phyloP scores from a whole-genome alignment of 2,113 vertebrate species.

The Dermatemys mawii region DNA sequence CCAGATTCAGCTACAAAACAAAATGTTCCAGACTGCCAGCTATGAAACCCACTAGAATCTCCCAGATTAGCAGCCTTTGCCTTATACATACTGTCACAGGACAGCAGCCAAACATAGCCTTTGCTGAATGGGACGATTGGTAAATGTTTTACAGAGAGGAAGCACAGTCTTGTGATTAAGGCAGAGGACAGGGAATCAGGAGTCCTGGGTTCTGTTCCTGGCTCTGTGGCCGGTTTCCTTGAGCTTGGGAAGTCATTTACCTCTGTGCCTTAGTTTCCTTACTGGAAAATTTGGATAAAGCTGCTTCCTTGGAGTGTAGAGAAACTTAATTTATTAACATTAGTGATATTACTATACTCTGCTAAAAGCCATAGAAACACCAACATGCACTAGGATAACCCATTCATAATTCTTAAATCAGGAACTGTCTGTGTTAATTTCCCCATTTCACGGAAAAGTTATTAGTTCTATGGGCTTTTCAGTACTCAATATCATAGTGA shows the following conservation, averaged over 20 bases:
- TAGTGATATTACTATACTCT: neutral
- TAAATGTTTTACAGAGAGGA: neutral
- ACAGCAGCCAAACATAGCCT: neutral
- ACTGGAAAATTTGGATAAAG: neutral
- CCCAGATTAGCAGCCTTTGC: neutral
- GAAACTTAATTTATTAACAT: neutral
- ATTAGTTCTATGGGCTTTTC: neutral
- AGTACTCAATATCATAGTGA: neutral
- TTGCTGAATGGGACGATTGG: neutral
- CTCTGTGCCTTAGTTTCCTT: neutral
- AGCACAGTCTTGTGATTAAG: neutral
- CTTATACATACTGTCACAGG: neutral
- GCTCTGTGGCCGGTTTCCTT: rapidly evolving
- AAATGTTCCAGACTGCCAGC: neutral
- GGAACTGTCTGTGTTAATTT: rapidly evolving
- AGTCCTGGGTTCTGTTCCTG: neutral
- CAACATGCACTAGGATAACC: rapidly evolving
- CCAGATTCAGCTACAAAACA: neutral
- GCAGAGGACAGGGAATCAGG: rapidly evolving
- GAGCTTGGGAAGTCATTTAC: rapidly evolving
- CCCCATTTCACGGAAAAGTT: rapidly evolving
- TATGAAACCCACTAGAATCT: neutral
- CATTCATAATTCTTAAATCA: too few relatives aligned
- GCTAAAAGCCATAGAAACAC: neutral
- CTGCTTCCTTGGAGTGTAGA: neutral